Evolutionary conservation across 2,888 invertebrate genomes (phyloP), one percentile per base, ranked within the genome.

Genomic region (Nephrotoma guestfalica): DNA sequence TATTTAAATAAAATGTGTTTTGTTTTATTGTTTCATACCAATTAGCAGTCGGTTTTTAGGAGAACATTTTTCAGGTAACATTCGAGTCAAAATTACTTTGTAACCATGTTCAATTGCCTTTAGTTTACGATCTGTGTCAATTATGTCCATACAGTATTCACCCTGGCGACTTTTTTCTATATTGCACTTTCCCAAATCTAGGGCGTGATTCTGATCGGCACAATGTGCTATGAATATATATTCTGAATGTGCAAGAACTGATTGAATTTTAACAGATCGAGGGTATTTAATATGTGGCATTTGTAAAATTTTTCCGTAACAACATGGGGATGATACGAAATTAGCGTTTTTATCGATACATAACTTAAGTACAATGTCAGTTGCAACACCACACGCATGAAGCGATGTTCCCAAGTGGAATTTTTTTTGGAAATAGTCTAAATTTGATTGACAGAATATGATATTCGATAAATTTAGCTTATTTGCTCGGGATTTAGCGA

Each of bases 331-430:
- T 86, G 97, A 93, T 0, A 98, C 95, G 92, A 98, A 98, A 88
- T 95, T 94, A 0, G 98, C 98, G 87, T 93, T 93, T 13, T 93
- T 94, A 85, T 93, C 92, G 13, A 96, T 93, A 90, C 98, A 98
- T 89, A 96, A 95, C 89, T 96, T 94, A 86, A 98, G 92, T 0
- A 98, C 98, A 87, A 98, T 93, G 91, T 99, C 99, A 1, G 97
- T 98, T 0, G 98, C 98, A 11, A 97, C 96, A 0, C 98, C 98
- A 92, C 98, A 99, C 3, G 98, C 98, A 92, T 98, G 98, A 45
- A 99, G 92, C 4, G 96, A 96, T 47, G 96, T 94, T 0, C 98
- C 98, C 87, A 99, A 94, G 89, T 97, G 94, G 92, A 98, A 97
- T 86, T 93, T 90, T 0, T 97, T 94, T 90, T 93, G 93, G 90